These are phyloP conservation scores for Sclerodermus sp. DNA, from an alignment of 2,888 invertebrate species.

Conservation along the genomic window DNA sequence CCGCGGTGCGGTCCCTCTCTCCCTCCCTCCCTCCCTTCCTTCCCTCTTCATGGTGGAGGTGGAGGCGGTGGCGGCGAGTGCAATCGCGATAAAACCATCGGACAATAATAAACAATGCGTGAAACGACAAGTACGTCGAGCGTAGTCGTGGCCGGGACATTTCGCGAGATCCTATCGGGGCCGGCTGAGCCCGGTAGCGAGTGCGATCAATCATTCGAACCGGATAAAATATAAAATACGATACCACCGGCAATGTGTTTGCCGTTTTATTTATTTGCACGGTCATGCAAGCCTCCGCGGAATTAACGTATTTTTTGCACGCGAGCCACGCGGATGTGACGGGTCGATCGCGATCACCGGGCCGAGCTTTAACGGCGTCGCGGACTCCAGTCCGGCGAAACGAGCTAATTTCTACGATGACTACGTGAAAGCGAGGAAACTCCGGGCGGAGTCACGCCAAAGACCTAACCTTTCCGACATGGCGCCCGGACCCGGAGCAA, in stretches of 20 bases:
- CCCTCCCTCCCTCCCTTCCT: not conserved
- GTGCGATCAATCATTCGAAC: conserved; percentile 53
- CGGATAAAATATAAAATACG: conserved; percentile 56
- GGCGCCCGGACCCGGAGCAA: too few relatives aligned
- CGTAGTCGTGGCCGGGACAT: not conserved
- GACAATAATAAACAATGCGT: conserved; percentile 57
- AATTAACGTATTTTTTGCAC: conserved; percentile 55
- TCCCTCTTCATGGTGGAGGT: too few relatives aligned
- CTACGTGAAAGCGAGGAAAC: too few relatives aligned
- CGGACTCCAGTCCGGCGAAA: too few relatives aligned
- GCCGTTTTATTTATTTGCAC: conserved; percentile 53
- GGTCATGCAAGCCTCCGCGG: conserved; percentile 51
- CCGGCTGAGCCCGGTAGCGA: conserved; percentile 26
- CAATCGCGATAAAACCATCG: conserved; percentile 50
- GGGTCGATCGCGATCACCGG: conserved; percentile 40
- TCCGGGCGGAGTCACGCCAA: too few relatives aligned
- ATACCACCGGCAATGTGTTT: conserved; percentile 39
- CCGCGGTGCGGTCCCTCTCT: not conserved
- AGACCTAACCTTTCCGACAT: too few relatives aligned
- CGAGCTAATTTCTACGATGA: too few relatives aligned
- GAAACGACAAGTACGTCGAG: conserved; percentile 50
- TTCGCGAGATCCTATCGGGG: not conserved
- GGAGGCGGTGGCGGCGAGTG: conserved; percentile 21
- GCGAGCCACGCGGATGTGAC: conserved; percentile 41
- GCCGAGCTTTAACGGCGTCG: not conserved